Percentiles rank a stretch among this genome's conserved stretches.
Conservation (phyloP, 2,797 vertebrate genomes). For the Gobio occitaniae region DNA sequence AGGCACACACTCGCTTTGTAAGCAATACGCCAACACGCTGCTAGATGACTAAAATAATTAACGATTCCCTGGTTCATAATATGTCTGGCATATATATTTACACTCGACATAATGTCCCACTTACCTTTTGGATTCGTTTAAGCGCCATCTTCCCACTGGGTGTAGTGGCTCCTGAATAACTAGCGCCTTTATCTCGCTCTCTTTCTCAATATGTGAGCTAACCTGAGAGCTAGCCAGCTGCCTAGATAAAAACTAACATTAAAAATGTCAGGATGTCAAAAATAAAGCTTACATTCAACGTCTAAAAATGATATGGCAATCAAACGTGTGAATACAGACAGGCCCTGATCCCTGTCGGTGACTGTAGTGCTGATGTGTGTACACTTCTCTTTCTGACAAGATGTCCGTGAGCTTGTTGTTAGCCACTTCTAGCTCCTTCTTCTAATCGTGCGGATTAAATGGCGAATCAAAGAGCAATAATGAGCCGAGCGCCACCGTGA, state of each 20-base stretch:
- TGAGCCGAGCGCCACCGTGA: constrained; percentile 14
- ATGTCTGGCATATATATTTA: not conserved
- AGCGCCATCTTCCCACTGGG: constrained; percentile 78
- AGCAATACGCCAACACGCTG: not conserved
- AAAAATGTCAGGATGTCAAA: constrained; percentile 53
- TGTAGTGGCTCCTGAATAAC: constrained; percentile 49
- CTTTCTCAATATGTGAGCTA: constrained; percentile 58
- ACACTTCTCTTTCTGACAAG: constrained; percentile 49
- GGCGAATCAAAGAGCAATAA: not conserved
- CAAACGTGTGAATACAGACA: constrained; percentile 8
- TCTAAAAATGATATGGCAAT: not conserved
- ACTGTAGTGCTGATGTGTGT: constrained; percentile 19
- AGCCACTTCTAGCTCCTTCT: constrained; percentile 17
- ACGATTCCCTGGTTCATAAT: not conserved
- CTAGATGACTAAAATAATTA: not conserved
- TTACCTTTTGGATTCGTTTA: constrained; percentile 85
- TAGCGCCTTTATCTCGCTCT: constrained; percentile 14
- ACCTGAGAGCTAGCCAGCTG: constrained; percentile 59
- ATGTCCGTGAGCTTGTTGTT: constrained; percentile 48
- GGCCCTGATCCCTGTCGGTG: constrained; percentile 28
- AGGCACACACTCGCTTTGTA: not conserved
- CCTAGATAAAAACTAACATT: constrained; percentile 55
- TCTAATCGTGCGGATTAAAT: not conserved
- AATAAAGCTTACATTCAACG: not conserved
- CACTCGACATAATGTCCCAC: not conserved